Base-by-base conservation (phyloP, 2,113 vertebrate species). In the Astur gentilis region DNA sequence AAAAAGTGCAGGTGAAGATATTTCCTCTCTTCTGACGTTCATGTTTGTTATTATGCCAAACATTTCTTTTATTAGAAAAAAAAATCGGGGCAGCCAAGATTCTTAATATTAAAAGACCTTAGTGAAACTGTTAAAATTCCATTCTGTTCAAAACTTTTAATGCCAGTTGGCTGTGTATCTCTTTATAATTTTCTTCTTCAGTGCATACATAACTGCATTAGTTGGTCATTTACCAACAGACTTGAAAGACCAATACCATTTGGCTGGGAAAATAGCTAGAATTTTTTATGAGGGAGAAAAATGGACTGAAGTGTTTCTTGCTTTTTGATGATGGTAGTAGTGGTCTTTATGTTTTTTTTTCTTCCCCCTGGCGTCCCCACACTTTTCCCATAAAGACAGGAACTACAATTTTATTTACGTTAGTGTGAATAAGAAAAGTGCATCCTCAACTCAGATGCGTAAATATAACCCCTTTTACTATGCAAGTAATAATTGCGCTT, bases 191-290 rank as follows among this genome's bases (percentile, higher is more conserved):
- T 83, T 93, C 89, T 93, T 85, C 78, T 77, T 57, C 94, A 80
- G 50, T 76, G 84, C 42, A 26, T 64, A 16, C 3, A 22, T 61
- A 94, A 86, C 76, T 44, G 21, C 21, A 18, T 76, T 94, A 90
- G 88, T 96, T 93, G 90, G 83, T 89, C 88, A 60, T 89, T 97
- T 96, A 96, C 93, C 94, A 97, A 93, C 83, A 89, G 87, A 22
- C 87, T 82, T 67, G 55, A 72, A 87, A 87, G 90, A 62, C 66
- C 45, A 54, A 44, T 54, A 61, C 26, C 12, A 18, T 67, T 87
- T 87, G 91, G 81, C 80, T 67, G 18, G 72, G 57, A 89, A 90
- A 96, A 82, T 44, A 89, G 40, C 52, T 73, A 18, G 71, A 16
- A 11, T 65, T 55, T 85, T 87, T 86, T 27, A 19, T 60, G 34